A percentile compares a stretch with the other conserved stretches of the same genome.
These are phyloP conservation scores for Actenoides lindsayi DNA, from an alignment of 2,113 vertebrate species.

Conservation along the genomic window DNA sequence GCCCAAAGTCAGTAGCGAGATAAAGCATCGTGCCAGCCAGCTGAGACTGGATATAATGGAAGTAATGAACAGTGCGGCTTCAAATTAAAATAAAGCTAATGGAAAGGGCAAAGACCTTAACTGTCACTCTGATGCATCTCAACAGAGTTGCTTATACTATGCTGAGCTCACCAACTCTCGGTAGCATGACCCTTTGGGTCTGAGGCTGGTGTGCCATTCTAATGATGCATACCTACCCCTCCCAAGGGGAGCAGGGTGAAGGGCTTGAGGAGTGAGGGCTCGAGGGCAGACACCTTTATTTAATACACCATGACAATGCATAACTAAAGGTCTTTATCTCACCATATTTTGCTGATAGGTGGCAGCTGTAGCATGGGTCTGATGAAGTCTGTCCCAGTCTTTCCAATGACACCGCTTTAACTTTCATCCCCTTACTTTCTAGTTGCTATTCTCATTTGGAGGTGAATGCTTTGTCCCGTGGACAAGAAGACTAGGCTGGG, in stretches of 20 bases:
- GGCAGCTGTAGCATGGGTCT: not conserved
- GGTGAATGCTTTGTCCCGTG: not conserved
- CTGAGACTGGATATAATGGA: not conserved
- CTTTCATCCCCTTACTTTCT: not conserved
- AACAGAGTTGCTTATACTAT: not conserved
- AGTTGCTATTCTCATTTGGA: not conserved
- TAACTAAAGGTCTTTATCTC: conserved; percentile 14
- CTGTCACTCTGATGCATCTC: conserved; percentile 30
- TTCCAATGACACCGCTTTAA: not conserved
- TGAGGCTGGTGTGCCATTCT: conserved; percentile 30
- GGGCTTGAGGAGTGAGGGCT: conserved; percentile 32
- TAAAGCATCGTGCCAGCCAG: not conserved
- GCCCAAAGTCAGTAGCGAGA: not conserved
- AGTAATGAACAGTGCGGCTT: not conserved
- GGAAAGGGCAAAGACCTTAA: conserved; percentile 56
- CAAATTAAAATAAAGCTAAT: conserved; percentile 61
- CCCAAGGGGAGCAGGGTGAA: conserved; percentile 34
- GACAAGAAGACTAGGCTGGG: not conserved
- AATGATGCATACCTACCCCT: conserved; percentile 20
- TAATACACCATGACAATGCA: conserved; percentile 48
- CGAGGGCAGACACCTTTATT: conserved; percentile 43
- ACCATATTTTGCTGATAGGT: not conserved
- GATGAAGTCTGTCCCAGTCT: not conserved
- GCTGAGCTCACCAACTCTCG: conserved; percentile 58
- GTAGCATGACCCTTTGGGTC: not conserved